Evolutionary conservation across 2,113 vertebrate species (phyloP).

Genomic region (Halichoeres trimaculatus): DNA sequence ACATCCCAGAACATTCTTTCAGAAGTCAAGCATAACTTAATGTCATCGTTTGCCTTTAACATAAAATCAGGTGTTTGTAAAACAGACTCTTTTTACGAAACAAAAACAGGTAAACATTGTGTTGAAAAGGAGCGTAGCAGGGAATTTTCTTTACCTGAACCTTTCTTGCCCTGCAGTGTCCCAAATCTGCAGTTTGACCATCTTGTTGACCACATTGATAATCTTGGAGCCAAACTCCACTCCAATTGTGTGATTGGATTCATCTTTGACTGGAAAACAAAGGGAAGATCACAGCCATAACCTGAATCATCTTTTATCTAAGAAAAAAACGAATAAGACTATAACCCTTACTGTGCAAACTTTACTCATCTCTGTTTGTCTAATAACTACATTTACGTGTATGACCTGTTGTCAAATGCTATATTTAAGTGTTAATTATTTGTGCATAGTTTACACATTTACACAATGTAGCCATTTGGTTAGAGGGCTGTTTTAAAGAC

Average conservation of each 20-base stretch:
- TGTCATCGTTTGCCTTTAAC: too few relatives aligned
- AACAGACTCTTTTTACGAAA: too few relatives aligned
- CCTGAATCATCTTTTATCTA: neutral
- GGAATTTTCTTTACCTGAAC: slow-evolving; percentile 84
- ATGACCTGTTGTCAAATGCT: neutral
- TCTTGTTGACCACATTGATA: slow-evolving; percentile 92
- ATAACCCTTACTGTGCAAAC: too few relatives aligned
- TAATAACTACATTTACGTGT: neutral
- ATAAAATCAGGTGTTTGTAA: too few relatives aligned
- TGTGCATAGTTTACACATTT: neutral
- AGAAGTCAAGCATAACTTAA: too few relatives aligned
- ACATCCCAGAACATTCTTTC: too few relatives aligned
- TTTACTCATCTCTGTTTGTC: neutral
- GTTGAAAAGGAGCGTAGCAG: neutral
- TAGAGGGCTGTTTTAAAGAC: neutral
- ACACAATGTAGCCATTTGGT: neutral
- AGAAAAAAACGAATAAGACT: neutral
- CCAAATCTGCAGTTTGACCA: slow-evolving; percentile 95
- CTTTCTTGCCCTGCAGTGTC: slow-evolving; percentile 94
- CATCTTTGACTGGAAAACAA: slow-evolving; percentile 88
- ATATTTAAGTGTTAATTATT: neutral
- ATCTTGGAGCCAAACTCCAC: slow-evolving; percentile 96
- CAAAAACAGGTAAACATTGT: too few relatives aligned
- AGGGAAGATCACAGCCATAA: too few relatives aligned
- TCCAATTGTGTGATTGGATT: slow-evolving; percentile 95